A percentile compares a stretch with the other conserved stretches of the same genome.
Evolutionary conservation across 2,797 vertebrate genomes (phyloP).

Genomic region (Knipowitschia caucasica): DNA sequence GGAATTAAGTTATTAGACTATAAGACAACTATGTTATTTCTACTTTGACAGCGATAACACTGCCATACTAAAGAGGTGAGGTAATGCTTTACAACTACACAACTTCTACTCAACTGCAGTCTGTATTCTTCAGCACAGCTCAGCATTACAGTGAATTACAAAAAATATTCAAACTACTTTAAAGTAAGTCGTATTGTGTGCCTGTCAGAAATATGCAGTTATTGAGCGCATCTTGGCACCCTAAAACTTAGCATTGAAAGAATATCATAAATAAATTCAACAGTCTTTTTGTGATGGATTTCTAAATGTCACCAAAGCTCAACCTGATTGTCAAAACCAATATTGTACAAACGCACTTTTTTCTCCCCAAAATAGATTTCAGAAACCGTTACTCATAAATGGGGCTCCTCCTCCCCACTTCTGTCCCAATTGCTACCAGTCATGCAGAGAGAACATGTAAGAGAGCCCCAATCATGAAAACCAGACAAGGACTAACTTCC

Average conservation of each 20-base stretch:
- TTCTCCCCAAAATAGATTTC: conserved; percentile 52
- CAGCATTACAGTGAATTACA: conserved; percentile 61
- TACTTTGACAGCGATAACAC: conserved; percentile 53
- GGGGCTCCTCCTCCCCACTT: conserved; percentile 28
- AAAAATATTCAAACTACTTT: conserved; percentile 48
- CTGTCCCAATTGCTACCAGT: conserved; percentile 18
- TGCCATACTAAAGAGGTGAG: conserved; percentile 40
- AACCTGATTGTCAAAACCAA: conserved; percentile 58
- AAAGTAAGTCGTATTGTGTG: conserved; percentile 34
- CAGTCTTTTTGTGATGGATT: conserved; percentile 39
- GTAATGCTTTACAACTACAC: conserved; percentile 54
- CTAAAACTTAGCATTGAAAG: conserved; percentile 27
- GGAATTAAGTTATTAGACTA: conserved; percentile 39
- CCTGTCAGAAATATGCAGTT: conserved; percentile 29
- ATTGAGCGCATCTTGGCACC: conserved; percentile 25
- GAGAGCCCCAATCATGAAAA: background rate
- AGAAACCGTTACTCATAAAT: conserved; percentile 59
- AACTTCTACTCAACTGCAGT: conserved; percentile 57
- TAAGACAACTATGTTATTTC: conserved; percentile 34
- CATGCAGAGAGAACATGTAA: conserved; percentile 16
- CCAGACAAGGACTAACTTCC: conserved; percentile 9
- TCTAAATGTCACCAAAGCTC: conserved; percentile 40
- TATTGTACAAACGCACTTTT: conserved; percentile 44
- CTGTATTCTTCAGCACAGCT: conserved; percentile 44
- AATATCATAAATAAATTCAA: conserved; percentile 35